Evolutionary conservation across 2,888 invertebrate species (phyloP).

Genomic region (Incurvaria masculella): DNA sequence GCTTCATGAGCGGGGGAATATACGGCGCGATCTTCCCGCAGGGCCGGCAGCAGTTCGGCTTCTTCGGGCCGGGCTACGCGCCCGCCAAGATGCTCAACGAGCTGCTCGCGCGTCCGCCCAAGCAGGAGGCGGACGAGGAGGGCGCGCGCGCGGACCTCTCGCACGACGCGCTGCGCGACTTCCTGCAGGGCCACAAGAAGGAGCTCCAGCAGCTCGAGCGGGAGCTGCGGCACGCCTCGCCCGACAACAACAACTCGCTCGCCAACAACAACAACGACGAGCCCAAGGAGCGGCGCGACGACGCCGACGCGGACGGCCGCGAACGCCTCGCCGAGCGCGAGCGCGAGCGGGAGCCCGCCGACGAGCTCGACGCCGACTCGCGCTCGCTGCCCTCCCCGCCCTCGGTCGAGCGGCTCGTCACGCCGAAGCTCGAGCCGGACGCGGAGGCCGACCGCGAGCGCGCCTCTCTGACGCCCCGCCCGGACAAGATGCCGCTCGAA

Average conservation of each 20-base stretch:
- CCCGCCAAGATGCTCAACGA: conserved; percentile 92
- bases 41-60: conserved; percentile 76
- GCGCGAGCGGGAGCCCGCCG: conserved; percentile 59
- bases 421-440: conserved; percentile 65
- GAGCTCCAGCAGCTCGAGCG: conserved; percentile 70
- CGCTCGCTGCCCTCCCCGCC: conserved; percentile 58
- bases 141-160: conserved; percentile 56
- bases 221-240: conserved; percentile 54
- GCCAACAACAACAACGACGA: conserved; percentile 56
- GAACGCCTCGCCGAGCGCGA: conserved; percentile 29
- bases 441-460: conserved; percentile 61
- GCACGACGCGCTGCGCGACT: conserved; percentile 86
- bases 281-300: conserved; percentile 27
- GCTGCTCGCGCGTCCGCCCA: conserved; percentile 77
- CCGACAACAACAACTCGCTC: conserved; percentile 57
- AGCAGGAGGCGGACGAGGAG: conserved; percentile 61
- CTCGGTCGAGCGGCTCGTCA: conserved; percentile 53
- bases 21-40: conserved; percentile 84
- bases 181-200: conserved; percentile 86
- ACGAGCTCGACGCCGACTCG: conserved; percentile 54
- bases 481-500: conserved; percentile 64
- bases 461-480: conserved; percentile 40
- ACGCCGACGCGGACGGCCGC: conserved; percentile 24
- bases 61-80: conserved; percentile 82
- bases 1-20: conserved; percentile 81